phyloP scores from a whole-genome alignment of 2,888 invertebrate genomes.

The Hemaris fuciformis region DNA sequence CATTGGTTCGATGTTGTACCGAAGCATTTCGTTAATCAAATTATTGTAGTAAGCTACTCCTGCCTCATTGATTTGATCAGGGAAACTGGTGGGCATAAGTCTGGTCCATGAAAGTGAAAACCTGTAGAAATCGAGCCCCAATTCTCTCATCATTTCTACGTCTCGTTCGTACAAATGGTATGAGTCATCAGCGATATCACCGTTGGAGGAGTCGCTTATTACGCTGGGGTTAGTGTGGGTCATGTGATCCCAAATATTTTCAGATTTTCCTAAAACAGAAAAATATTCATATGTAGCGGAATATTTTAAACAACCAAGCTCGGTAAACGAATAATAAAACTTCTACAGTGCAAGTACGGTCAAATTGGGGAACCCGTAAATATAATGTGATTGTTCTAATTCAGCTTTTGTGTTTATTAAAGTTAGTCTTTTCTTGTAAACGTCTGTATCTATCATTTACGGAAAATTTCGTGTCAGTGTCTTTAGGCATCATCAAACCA shows the following conservation, averaged over 20 bases:
- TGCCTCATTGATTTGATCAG: slow-evolving; percentile 75
- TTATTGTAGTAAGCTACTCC: slow-evolving; percentile 51
- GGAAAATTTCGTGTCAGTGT: no score
- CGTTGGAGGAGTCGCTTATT: slow-evolving; percentile 76
- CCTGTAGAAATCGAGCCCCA: slow-evolving; percentile 73
- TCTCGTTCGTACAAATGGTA: slow-evolving; percentile 82
- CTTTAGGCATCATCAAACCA: no score
- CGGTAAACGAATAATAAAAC: no score
- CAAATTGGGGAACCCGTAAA: no score
- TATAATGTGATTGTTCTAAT: no score
- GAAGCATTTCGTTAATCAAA: slow-evolving; percentile 78
- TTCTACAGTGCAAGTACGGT: no score
- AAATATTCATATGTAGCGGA: not conserved
- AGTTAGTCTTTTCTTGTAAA: no score
- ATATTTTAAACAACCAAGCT: no score
- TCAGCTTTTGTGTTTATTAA: no score
- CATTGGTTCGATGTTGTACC: slow-evolving; percentile 82
- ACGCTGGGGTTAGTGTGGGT: slow-evolving; percentile 69
- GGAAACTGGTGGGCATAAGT: slow-evolving; percentile 80
- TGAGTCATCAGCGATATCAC: slow-evolving; percentile 81
- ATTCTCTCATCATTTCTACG: slow-evolving; percentile 62
- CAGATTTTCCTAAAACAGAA: slow-evolving; percentile 66
- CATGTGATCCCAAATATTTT: slow-evolving; percentile 83
- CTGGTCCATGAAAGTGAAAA: slow-evolving; percentile 84
- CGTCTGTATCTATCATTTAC: no score